Base-by-base conservation (phyloP, 2,888 invertebrate species). In the Ernsta delagoae region DNA sequence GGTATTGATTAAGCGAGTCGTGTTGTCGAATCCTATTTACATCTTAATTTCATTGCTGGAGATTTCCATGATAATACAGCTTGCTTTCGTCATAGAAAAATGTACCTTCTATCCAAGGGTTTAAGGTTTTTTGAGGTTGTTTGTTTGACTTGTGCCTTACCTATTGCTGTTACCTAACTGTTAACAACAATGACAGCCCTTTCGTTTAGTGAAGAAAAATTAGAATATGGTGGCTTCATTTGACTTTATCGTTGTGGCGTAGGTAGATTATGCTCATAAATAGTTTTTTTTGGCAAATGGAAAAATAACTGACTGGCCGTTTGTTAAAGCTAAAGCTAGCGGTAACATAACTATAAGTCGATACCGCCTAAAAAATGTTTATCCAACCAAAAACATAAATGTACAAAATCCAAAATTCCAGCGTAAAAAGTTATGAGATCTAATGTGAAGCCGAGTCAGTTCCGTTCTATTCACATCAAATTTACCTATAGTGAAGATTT, bases 1-100 rank as follows among this genome's bases (percentile, higher is more conserved):
- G 43, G 43, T 75, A 75, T 76, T 73, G 72, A 73, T 74, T 71
- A 64, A 69, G 68, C 65, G 71, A 76, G 74, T 73, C 74, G 73
- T 67, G 59, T 63, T 64, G 71, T 50, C 72, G 70, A 68, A 69
- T 70, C 64, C 70, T 56, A 75, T 73, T 75, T 75, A 70, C 74
- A 75, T 73, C 70, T 72, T 72, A 71, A 75, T 71, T 74, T 63
- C 70, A 71, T 73, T 72, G 71, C 68, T 2, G 16, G 16, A 50
- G 16, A 50, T 50, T 50, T 50, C 50, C 16, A 50, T 50, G 16
- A 50, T 6, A 50, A 50, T 16, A 16, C 50, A 16, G 16, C 6
- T n/a, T 12, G 16, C 50, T 50, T 50, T 50, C 16, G 50, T 16
- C 16, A 50, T 8, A 16, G 50, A 7, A 50, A 50, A 50, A 50